Base-by-base conservation (phyloP, 2,797 vertebrate species). In the Phataginus tetradactyla region DNA sequence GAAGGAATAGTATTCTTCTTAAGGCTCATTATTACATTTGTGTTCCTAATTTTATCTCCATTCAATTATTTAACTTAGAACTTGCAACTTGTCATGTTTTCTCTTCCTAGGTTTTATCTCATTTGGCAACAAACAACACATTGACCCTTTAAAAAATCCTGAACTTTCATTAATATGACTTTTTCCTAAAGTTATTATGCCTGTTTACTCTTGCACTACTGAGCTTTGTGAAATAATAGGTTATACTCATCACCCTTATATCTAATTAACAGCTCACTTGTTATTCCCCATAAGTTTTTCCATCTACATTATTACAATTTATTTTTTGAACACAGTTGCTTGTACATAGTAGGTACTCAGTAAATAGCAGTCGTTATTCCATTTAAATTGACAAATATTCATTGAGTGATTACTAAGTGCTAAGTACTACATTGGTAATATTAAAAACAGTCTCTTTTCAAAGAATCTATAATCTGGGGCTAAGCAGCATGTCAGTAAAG, bases 391-490 rank as follows among this genome's bases (percentile, higher is more conserved):
- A 88, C 51, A 89, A 57, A 39, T 37, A 79, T 14, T 86, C 68
- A 87, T 13, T n/a, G 20, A 57, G n/a, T 63, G 8, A 2, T 21
- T 86, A 87, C 42, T 71, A 57, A 34, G 20, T 83, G 37, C 55
- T 72, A 59, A 74, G 18, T 61, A 42, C 51, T 69, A 78, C 23
- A 37, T 37, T 78, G 80, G 45, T 53, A 45, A 57, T 55, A 91
- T 53, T 34, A 83, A 68, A 93, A 77, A 78, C 2, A 68, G 13
- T n/a, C 32, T 64, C 21, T 96, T 94, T 93, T 90, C 29, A 78
- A 96, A 83, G 23, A 89, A 53, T 72, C 69, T 85, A 34, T 78
- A 85, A 86, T 69, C 49, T 86, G 25, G 25, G 77, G 86, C 61
- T 87, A 57, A 91, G 81, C 14, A 64, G 21, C 11, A 45, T 75